Percentiles rank a stretch among this genome's conserved stretches.
Conservation (phyloP, 2,888 invertebrate genomes). For the Biston stratarius region DNA sequence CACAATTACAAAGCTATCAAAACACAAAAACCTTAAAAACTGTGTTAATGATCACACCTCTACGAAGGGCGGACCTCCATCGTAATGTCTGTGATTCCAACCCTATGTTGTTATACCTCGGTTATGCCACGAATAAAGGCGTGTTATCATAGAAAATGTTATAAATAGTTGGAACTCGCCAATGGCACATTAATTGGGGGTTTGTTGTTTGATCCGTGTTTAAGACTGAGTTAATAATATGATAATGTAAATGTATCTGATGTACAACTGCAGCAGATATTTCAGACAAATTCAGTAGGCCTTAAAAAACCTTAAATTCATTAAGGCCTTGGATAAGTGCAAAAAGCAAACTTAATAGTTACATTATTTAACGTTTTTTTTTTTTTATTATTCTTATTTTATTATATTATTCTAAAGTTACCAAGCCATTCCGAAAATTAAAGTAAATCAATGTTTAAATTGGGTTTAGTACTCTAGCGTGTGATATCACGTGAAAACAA, state of each 20-base stretch:
- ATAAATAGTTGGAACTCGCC: constrained; percentile 6
- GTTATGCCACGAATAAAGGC: constrained; percentile 23
- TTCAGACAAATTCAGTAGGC: too few species aligned
- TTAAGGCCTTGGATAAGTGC: too few species aligned
- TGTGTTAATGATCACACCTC: constrained; percentile 35
- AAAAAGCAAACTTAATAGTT: too few species aligned
- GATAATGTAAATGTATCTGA: not conserved
- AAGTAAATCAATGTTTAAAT: too few species aligned
- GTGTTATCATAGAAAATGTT: constrained; percentile 16
- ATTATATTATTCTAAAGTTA: too few species aligned
- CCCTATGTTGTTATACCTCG: constrained; percentile 23
- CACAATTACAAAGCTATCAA: constrained; percentile 10
- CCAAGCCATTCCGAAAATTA: too few species aligned
- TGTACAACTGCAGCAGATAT: not conserved
- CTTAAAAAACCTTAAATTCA: too few species aligned
- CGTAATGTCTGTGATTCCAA: constrained; percentile 35
- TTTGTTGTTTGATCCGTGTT: constrained; percentile 11
- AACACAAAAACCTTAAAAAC: constrained; percentile 20
- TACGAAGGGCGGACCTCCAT: constrained; percentile 34
- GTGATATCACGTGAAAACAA: too few species aligned
- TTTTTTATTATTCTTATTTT: too few species aligned
- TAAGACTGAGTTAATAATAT: not conserved
- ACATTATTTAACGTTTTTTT: too few species aligned
- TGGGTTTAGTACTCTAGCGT: too few species aligned
- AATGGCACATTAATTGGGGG: constrained; percentile 16